These are phyloP conservation scores for Betta splendens DNA, from an alignment of 2,797 vertebrate species.

Conservation along the genomic window DNA sequence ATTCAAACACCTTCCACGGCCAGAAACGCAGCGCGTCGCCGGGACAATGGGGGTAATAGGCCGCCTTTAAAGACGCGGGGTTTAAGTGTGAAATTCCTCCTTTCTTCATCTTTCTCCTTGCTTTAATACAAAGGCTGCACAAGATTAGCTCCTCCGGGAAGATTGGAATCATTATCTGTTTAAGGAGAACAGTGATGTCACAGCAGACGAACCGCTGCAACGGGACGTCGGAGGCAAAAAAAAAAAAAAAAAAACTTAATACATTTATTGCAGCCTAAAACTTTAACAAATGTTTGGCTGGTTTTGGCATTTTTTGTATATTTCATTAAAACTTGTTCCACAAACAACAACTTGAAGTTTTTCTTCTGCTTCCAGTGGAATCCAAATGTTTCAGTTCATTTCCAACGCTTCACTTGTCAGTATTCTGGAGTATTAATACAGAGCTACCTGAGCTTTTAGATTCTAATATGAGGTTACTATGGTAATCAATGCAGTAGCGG, in stretches of 20 bases:
- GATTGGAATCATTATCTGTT: not conserved
- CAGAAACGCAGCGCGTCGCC: not conserved
- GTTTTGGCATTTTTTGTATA: no score
- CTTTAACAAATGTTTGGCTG: no score
- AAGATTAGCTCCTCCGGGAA: constrained; percentile 2
- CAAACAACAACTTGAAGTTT: no score
- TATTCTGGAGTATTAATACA: not conserved
- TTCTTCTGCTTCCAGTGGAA: not conserved
- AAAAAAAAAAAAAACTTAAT: no score
- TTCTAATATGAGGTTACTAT: not conserved
- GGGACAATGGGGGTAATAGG: not conserved
- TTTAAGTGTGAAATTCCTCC: not conserved
- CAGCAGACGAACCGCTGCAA: no score
- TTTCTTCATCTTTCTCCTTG: no score
- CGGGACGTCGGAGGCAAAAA: no score
- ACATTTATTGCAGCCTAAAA: no score
- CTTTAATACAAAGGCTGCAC: not conserved
- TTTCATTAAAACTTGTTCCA: no score
- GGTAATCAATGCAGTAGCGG: not conserved
- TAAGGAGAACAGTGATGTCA: not conserved
- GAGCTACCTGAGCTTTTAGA: not conserved
- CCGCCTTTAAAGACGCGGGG: not conserved
- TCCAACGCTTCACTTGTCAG: not conserved
- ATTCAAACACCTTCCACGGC: not conserved
- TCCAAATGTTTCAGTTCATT: no score